A percentile compares a stretch with the other conserved stretches of the same genome.
Conservation (phyloP, 2,888 invertebrate species). For the Acanthosepion lycidas region DNA sequence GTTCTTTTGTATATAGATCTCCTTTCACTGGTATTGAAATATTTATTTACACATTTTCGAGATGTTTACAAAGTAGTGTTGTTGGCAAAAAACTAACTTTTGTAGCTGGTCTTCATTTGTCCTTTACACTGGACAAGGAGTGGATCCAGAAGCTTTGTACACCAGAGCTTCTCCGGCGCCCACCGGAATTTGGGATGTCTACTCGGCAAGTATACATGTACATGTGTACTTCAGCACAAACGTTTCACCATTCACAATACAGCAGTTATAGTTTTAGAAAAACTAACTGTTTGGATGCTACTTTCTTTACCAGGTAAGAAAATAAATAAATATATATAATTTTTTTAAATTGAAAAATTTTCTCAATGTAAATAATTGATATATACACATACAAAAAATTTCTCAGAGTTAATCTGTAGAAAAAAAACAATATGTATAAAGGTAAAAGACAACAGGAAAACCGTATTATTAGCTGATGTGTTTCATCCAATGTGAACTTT, state of each 20-base stretch:
- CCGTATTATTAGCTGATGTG: too few species aligned
- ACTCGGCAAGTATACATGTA: slow-evolving; percentile 54
- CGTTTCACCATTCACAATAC: slow-evolving; percentile 43
- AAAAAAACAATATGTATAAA: too few species aligned
- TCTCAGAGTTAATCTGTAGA: too few species aligned
- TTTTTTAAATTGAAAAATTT: too few species aligned
- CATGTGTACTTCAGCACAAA: slow-evolving; percentile 51
- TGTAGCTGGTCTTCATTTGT: slow-evolving; percentile 44
- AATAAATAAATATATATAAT: neutral
- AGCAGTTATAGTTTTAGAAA: slow-evolving; percentile 41
- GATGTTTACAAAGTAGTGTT: neutral
- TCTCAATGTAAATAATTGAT: too few species aligned
- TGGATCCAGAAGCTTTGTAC: slow-evolving; percentile 13
- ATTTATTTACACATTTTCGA: neutral
- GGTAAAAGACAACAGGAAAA: too few species aligned
- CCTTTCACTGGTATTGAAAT: neutral
- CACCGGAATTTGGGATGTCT: slow-evolving; percentile 44
- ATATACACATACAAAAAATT: too few species aligned
- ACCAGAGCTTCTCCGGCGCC: slow-evolving; percentile 24
- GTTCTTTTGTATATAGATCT: neutral
- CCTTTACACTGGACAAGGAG: slow-evolving; percentile 33
- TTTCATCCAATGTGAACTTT: too few species aligned
- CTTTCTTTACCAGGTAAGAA: neutral
- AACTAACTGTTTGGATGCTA: slow-evolving; percentile 42
- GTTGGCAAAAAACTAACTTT: neutral